These are phyloP conservation scores for Talpa occidentalis DNA, from an alignment of 2,113 vertebrate genomes.

Conservation along the genomic window DNA sequence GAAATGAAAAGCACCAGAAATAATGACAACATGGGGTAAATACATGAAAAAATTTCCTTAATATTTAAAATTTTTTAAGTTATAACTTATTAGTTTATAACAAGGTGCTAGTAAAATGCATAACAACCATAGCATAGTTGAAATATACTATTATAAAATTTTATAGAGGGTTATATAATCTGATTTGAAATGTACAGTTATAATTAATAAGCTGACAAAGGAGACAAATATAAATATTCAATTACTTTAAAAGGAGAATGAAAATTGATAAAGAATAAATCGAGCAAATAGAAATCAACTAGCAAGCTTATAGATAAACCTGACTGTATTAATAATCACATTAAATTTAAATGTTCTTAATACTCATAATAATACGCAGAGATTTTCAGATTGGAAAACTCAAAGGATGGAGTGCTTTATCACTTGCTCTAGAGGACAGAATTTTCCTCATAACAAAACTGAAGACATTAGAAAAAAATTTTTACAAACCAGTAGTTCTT, in stretches of 20 bases:
- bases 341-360: not conserved
- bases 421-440: not conserved
- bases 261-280: not conserved
- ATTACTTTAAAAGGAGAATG: not conserved
- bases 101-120: not conserved
- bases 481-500: not conserved
- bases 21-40: not conserved
- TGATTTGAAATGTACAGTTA: not conserved
- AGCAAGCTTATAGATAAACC: not conserved
- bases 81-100: not conserved
- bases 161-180: not conserved
- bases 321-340: not conserved
- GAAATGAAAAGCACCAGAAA: not conserved
- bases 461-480: not conserved
- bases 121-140: not conserved
- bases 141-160: not conserved
- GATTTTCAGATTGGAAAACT: not conserved
- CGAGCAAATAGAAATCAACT: not conserved
- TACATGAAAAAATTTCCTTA: not conserved
- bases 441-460: not conserved
- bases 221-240: not conserved
- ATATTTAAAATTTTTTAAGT: slow-evolving; percentile 30
- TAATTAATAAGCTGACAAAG: not conserved
- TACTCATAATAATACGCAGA: not conserved
- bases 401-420: not conserved